A percentile compares a stretch with the other conserved stretches of the same genome.
Conservation (phyloP, 2,113 vertebrate genomes). For the Leiothrix lutea region DNA sequence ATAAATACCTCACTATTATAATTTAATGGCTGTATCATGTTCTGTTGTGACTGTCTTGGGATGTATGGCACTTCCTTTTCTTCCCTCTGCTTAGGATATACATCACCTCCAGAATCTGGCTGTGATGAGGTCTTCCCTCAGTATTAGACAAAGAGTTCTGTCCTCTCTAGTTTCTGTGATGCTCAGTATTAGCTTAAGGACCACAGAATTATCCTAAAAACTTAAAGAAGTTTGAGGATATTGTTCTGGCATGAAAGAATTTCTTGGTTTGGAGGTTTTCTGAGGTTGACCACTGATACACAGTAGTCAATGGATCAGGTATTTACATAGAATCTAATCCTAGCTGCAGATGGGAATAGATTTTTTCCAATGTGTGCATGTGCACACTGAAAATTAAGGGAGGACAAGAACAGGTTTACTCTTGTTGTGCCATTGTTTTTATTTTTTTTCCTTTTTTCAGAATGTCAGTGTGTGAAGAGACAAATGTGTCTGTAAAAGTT, state of each 20-base stretch:
- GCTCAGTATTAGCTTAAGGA: not conserved
- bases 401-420: not conserved
- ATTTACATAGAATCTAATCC: constrained; percentile 35
- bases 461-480: not conserved
- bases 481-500: not conserved
- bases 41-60: not conserved
- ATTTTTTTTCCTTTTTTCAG: not conserved
- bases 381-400: not conserved
- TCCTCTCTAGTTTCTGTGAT: not conserved
- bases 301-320: not conserved
- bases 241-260: not conserved
- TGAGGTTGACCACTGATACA: not conserved
- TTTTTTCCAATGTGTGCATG: not conserved
- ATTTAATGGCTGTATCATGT: not conserved
- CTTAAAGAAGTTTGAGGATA: not conserved
- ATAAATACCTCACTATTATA: not conserved
- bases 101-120: not conserved
- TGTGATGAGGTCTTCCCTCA: not conserved
- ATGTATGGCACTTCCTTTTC: not conserved
- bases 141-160: not conserved
- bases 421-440: not conserved
- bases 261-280: not conserved
- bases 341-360: not conserved
- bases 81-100: not conserved
- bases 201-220: not conserved